Evolutionary conservation across 1,140 invertebrate genomes (phyloP), one percentile per base, ranked within the genome.

Genomic region (Bombus haemorrhoidalis): DNA sequence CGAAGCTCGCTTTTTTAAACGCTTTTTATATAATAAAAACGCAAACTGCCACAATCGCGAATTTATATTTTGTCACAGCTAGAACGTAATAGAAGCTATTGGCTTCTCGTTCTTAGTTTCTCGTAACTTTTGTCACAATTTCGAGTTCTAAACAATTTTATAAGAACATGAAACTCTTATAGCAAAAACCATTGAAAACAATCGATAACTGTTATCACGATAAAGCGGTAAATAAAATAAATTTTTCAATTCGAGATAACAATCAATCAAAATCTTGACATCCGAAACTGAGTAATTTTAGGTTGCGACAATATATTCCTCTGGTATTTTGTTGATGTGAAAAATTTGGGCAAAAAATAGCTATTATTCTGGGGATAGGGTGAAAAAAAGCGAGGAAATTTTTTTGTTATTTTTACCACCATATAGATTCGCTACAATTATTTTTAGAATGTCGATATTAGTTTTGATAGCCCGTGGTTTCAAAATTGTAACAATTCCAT

Each of bases 381-480:
- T 13, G 39, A n/a, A 41, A 32, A 32, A 32, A 66, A 34, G 15
- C 41, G n/a, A 41, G 13, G 6, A 13, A 41, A 25, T 5, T 43
- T 41, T n/a, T 72, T 41, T 15, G 12, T n/a, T 72, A 15, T 39
- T 39, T 72, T 39, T 15, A 28, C 22, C 10, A 3, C 5, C 10
- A 39, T 12, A 39, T 28, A 13, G 9, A 25, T 39, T 41, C 25
- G 25, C 22, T 28, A 5, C 37, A 39, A 34, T 41, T 73, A 41
- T 73, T 73, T 73, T 43, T 73, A 25, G 39, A 41, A 73, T 8
- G 13, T 41, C 2, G 71, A 18, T 41, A 41, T 73, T 73, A 73
- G 71, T 43, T 73, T 41, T 73, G 41, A 73, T 73, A 18, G 74
- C 13, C 15, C 53, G 34, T n/a, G 37, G 59, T 62, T 62, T 76